A percentile compares a stretch with the other conserved stretches of the same genome.
Evolutionary conservation across 2,888 invertebrate genomes (phyloP).

Genomic region (Eupithecia subfuscata): DNA sequence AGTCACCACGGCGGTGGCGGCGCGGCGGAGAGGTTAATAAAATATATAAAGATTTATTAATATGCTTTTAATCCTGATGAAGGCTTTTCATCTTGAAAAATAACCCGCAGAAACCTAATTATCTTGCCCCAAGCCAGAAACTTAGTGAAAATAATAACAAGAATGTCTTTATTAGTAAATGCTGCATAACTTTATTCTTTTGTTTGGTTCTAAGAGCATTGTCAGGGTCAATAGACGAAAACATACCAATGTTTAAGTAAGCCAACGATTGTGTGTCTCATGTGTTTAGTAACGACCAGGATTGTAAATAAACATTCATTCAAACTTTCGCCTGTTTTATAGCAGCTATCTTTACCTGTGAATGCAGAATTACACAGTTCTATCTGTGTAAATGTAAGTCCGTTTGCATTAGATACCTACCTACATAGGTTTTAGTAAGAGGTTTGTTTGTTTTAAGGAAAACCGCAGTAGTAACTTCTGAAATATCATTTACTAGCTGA

Average conservation of each 20-base stretch:
- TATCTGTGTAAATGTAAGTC: not conserved
- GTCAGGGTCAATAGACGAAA: slow-evolving; percentile 1
- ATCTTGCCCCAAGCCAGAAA: not conserved
- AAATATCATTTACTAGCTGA: not conserved
- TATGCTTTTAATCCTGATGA: not conserved
- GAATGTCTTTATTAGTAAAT: not conserved
- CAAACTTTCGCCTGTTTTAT: slow-evolving; percentile 10
- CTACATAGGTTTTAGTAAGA: not conserved
- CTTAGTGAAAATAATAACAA: not conserved
- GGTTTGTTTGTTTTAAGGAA: slow-evolving; percentile 19
- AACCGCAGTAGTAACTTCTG: slow-evolving; percentile 16
- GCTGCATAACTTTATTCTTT: not conserved
- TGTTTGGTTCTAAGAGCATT: not conserved
- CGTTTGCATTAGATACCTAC: not conserved
- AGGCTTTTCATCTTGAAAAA: not conserved
- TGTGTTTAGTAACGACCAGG: not conserved
- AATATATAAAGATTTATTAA: too few relatives aligned
- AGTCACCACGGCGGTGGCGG: too few relatives aligned
- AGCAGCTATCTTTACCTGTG: not conserved
- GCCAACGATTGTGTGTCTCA: not conserved
- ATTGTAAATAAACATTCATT: slow-evolving; percentile 8
- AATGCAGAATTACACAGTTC: not conserved
- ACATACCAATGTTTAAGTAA: not conserved
- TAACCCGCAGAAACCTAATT: not conserved
- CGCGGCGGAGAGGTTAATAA: too few relatives aligned